These are phyloP conservation scores for Sciurus vulgaris DNA, from an alignment of 2,797 vertebrate species.

Conservation along the genomic window DNA sequence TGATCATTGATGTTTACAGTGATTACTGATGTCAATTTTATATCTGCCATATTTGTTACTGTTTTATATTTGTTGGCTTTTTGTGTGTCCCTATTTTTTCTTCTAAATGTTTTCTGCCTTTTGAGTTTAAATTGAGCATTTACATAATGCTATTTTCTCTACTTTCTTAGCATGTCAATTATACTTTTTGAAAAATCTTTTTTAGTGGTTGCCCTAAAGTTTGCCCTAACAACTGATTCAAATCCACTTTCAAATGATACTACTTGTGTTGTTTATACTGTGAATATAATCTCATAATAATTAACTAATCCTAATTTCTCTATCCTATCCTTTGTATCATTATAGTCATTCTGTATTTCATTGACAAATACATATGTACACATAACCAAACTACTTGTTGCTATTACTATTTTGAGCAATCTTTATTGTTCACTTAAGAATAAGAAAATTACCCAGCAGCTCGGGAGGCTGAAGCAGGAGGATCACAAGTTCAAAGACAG, in stretches of 20 bases:
- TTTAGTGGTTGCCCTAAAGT: not conserved
- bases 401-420: too few relatives aligned
- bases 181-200: not conserved
- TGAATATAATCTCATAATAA: too few relatives aligned
- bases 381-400: too few relatives aligned
- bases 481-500: too few relatives aligned
- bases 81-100: not conserved
- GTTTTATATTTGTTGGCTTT: not conserved
- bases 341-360: not conserved
- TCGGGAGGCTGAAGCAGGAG: too few relatives aligned
- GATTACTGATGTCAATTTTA: not conserved
- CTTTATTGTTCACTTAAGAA: not conserved
- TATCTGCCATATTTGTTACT: not conserved
- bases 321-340: not conserved
- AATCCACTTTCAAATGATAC: not conserved
- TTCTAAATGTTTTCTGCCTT: not conserved
- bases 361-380: too few relatives aligned
- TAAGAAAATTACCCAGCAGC: not conserved
- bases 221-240: not conserved
- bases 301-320: not conserved
- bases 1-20: not conserved
- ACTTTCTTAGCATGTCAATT: not conserved
- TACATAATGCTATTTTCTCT: not conserved
- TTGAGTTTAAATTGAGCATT: too few relatives aligned
- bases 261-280: too few relatives aligned